Evolutionary conservation across 2,888 invertebrate genomes (phyloP).

Genomic region (Saturnia pavonia): DNA sequence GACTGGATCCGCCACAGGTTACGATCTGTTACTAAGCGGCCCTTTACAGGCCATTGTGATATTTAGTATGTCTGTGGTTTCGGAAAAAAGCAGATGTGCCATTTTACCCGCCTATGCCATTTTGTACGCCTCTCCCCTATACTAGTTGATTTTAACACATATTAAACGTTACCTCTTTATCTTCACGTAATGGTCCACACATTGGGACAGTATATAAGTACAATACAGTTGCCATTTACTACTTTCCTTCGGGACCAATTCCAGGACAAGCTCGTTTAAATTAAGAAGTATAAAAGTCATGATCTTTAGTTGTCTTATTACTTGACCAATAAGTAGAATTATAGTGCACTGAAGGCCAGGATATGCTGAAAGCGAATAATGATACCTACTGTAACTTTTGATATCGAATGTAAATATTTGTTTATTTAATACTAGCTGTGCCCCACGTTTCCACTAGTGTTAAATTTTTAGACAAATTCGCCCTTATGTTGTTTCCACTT

Average conservation of each 20-base stretch:
- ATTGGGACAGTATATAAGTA: conserved; percentile 53
- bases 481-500: too few relatives aligned
- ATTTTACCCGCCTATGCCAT: too few relatives aligned
- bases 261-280: conserved; percentile 53
- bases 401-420: background rate
- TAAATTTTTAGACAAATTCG: too few relatives aligned
- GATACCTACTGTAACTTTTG: background rate
- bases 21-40: too few relatives aligned
- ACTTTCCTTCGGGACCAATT: conserved; percentile 42
- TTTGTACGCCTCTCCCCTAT: too few relatives aligned
- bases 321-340: conserved; percentile 60
- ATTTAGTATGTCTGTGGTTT: too few relatives aligned
- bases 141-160: background rate
- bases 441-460: too few relatives aligned
- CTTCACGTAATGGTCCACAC: conserved; percentile 59
- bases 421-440: too few relatives aligned
- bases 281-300: conserved; percentile 57
- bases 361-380: conserved; percentile 49
- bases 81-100: too few relatives aligned
- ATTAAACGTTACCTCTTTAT: conserved; percentile 55
- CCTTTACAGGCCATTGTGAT: too few relatives aligned
- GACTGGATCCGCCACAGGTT: too few relatives aligned
- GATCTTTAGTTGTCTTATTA: conserved; percentile 64
- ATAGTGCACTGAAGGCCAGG: conserved; percentile 68
- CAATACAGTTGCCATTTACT: conserved; percentile 53